phyloP scores from a whole-genome alignment of 2,888 invertebrate species.

The Habroteleia sp. region DNA sequence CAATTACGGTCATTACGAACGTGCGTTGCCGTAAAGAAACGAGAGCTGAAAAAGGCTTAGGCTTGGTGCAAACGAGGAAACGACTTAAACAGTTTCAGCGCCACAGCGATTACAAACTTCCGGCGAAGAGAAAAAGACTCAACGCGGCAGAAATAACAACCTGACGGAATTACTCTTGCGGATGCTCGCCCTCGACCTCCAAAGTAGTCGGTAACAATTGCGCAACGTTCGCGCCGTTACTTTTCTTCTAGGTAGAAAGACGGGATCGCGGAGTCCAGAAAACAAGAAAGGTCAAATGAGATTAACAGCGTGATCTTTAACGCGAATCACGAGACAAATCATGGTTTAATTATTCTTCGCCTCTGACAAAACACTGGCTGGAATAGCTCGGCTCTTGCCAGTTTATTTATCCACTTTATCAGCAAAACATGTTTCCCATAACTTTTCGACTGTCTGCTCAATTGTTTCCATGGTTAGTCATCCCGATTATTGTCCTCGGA shows the following conservation, averaged over 20 bases:
- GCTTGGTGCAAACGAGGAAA: constrained; percentile 16
- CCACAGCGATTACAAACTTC: constrained; percentile 50
- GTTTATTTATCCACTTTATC: too few species aligned
- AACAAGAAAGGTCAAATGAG: constrained; percentile 1
- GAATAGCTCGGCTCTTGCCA: too few species aligned
- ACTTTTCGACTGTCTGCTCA: too few species aligned
- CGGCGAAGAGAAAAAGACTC: constrained; percentile 51
- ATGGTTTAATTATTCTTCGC: too few species aligned
- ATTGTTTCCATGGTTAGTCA: too few species aligned
- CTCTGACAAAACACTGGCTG: too few species aligned
- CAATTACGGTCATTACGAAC: constrained; percentile 44
- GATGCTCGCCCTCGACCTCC: constrained; percentile 38
- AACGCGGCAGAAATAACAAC: constrained; percentile 54
- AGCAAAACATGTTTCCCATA: too few species aligned
- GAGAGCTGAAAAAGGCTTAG: constrained; percentile 18
- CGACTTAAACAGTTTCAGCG: constrained; percentile 26
- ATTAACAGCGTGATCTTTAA: constrained; percentile 14
- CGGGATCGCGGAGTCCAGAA: constrained; percentile 18
- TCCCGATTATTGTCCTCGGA: too few species aligned
- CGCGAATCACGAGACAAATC: too few species aligned
- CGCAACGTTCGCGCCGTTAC: constrained; percentile 29
- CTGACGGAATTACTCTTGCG: constrained; percentile 50
- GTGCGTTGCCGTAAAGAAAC: constrained; percentile 40
- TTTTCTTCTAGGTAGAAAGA: constrained; percentile 45
- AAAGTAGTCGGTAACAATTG: constrained; percentile 22